A percentile compares a stretch with the other conserved stretches of the same genome.
Evolutionary conservation across 2,113 vertebrate genomes (phyloP).

Genomic region (Anas platyrhynchos): DNA sequence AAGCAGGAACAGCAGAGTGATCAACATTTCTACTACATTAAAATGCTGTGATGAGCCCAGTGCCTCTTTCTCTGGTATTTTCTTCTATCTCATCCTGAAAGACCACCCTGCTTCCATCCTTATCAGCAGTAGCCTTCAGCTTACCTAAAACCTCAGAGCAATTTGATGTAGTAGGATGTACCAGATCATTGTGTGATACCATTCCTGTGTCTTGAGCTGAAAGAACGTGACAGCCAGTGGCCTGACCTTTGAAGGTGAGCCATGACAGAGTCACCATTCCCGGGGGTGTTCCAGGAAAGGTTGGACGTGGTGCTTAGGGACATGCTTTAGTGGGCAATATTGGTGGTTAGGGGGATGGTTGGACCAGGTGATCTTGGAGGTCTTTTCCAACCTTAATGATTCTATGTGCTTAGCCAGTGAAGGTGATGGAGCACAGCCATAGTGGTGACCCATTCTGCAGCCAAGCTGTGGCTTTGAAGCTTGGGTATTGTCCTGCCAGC

Average conservation of each 20-base stretch:
- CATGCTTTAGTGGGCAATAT: too few species aligned
- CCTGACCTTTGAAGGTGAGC: background rate
- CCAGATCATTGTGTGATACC: background rate
- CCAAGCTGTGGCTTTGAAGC: background rate
- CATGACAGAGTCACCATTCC: too few species aligned
- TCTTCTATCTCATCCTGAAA: background rate
- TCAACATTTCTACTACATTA: background rate
- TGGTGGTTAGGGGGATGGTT: too few species aligned
- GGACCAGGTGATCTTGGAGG: too few species aligned
- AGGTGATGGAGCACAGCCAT: background rate
- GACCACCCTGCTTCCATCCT: background rate
- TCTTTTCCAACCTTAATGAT: too few species aligned
- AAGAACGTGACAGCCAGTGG: background rate
- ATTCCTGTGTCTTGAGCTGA: background rate
- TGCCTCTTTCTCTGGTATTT: background rate
- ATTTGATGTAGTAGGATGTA: background rate
- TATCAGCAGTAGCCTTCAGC: background rate
- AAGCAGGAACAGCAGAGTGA: background rate
- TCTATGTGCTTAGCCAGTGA: background rate
- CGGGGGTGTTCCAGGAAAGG: too few species aligned
- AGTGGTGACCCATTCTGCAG: background rate
- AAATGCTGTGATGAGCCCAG: rapidly evolving
- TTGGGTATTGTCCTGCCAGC: background rate
- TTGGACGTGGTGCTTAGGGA: too few species aligned
- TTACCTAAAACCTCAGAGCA: background rate